These are phyloP conservation scores for Helicolenus hilgendorfi DNA, from an alignment of 2,797 vertebrate species.

Conservation along the genomic window DNA sequence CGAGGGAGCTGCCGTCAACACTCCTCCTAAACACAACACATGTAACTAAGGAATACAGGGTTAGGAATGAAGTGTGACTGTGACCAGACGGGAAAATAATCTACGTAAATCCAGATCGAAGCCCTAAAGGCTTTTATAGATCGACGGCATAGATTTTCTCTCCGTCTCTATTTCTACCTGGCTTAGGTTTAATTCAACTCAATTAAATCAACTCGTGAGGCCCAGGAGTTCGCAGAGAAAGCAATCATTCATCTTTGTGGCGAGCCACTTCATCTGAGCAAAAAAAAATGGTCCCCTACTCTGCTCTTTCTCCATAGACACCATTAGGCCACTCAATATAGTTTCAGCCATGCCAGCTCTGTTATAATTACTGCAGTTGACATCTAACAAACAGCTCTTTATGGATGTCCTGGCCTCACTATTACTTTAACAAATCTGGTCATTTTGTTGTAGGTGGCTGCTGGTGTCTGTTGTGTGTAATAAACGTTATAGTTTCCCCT, in stretches of 20 bases:
- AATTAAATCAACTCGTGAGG: conserved; percentile 90
- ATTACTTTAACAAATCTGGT: conserved; percentile 77
- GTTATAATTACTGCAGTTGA: conserved; percentile 84
- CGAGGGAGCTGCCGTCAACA: not conserved
- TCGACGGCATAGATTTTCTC: conserved; percentile 89
- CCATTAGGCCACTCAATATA: conserved; percentile 85
- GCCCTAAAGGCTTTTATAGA: conserved; percentile 92
- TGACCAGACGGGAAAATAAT: conserved; percentile 89
- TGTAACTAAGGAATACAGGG: conserved; percentile 61
- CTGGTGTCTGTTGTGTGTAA: conserved; percentile 13
- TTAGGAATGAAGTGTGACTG: conserved; percentile 85
- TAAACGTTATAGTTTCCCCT: conserved; percentile 16
- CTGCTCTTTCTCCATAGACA: conserved; percentile 71
- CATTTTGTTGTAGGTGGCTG: conserved; percentile 36
- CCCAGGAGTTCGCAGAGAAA: conserved; percentile 80
- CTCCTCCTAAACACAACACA: conserved; percentile 54
- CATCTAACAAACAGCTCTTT: conserved; percentile 84
- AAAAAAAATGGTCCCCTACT: conserved; percentile 30
- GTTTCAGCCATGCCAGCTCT: conserved; percentile 76
- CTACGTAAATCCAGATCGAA: conserved; percentile 89
- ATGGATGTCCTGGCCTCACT: conserved; percentile 72
- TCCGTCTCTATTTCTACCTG: conserved; percentile 88
- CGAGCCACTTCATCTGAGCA: conserved; percentile 79
- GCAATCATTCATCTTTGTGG: conserved; percentile 87
- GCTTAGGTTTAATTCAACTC: conserved; percentile 91